Conservation (phyloP, 2,888 invertebrate genomes). For the Fragum fragum region DNA sequence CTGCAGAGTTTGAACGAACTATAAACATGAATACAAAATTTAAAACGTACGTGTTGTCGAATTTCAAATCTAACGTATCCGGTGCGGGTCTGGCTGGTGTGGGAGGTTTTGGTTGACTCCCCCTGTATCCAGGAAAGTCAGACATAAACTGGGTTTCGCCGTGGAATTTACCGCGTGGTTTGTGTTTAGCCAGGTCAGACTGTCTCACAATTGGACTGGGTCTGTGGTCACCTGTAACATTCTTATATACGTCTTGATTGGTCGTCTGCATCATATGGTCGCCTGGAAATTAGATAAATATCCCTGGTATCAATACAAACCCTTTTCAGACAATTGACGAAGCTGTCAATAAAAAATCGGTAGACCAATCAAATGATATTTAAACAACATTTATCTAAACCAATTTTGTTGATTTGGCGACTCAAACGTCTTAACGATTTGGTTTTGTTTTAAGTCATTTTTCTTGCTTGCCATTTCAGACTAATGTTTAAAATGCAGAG, state of each 20-base stretch:
- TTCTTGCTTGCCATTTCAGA: too few species aligned
- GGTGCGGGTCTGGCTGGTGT: slow-evolving; percentile 80
- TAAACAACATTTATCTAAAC: too few species aligned
- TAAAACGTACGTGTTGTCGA: slow-evolving; percentile 80
- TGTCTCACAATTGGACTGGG: slow-evolving; percentile 69
- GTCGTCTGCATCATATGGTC: slow-evolving; percentile 80
- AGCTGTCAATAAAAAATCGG: too few species aligned
- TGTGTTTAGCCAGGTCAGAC: slow-evolving; percentile 70
- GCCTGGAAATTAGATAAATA: slow-evolving; percentile 71
- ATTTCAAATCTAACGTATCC: slow-evolving; percentile 81
- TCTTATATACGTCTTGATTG: slow-evolving; percentile 78
- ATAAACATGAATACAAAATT: too few species aligned
- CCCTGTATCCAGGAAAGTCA: slow-evolving; percentile 78
- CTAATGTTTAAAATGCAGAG: too few species aligned
- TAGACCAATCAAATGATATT: too few species aligned
- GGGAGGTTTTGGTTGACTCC: slow-evolving; percentile 77
- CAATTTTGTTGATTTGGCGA: too few species aligned
- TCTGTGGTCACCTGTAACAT: slow-evolving; percentile 76
- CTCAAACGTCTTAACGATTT: too few species aligned
- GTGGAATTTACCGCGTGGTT: slow-evolving; percentile 75
- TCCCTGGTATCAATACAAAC: too few species aligned
- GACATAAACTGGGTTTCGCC: slow-evolving; percentile 77
- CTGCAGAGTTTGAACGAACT: too few species aligned
- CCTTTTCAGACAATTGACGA: too few species aligned
- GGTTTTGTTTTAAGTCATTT: too few species aligned